Evolutionary conservation across 2,888 invertebrate species (phyloP).

Genomic region (Chironomus riparius): DNA sequence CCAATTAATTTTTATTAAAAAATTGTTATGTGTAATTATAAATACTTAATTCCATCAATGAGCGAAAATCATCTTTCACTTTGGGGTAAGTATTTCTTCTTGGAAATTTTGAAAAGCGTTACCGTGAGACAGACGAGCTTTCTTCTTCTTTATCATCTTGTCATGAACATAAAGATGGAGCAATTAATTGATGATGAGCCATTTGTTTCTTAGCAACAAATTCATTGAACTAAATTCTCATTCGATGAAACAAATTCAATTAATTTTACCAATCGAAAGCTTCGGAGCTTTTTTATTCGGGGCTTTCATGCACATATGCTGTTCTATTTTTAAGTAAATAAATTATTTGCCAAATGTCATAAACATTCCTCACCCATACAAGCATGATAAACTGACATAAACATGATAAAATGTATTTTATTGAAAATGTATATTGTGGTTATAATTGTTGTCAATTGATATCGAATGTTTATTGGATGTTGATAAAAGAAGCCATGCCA

Average conservation of each 20-base stretch:
- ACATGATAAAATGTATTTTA: background rate
- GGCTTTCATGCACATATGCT: background rate
- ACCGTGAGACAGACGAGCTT: too few species aligned
- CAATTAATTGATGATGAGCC: too few species aligned
- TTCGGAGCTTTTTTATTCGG: background rate
- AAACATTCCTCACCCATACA: too few species aligned
- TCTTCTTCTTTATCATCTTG: too few species aligned
- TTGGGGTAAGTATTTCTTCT: too few species aligned
- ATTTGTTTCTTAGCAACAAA: background rate
- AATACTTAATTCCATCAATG: too few species aligned
- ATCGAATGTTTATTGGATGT: conserved; percentile 17
- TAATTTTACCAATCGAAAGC: background rate
- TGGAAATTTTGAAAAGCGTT: too few species aligned
- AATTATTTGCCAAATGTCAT: too few species aligned
- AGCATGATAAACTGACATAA: background rate
- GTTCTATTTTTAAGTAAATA: background rate
- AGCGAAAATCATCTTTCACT: too few species aligned
- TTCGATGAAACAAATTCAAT: background rate
- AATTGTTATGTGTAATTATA: too few species aligned
- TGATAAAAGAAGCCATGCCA: background rate
- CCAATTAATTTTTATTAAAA: too few species aligned
- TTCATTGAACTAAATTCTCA: background rate
- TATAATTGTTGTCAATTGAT: conserved; percentile 4
- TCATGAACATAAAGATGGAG: too few species aligned
- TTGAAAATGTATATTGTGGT: background rate